Percentiles rank a stretch among this genome's conserved stretches.
These are phyloP conservation scores for Heliconius sara DNA, from an alignment of 2,888 invertebrate genomes.

Conservation along the genomic window DNA sequence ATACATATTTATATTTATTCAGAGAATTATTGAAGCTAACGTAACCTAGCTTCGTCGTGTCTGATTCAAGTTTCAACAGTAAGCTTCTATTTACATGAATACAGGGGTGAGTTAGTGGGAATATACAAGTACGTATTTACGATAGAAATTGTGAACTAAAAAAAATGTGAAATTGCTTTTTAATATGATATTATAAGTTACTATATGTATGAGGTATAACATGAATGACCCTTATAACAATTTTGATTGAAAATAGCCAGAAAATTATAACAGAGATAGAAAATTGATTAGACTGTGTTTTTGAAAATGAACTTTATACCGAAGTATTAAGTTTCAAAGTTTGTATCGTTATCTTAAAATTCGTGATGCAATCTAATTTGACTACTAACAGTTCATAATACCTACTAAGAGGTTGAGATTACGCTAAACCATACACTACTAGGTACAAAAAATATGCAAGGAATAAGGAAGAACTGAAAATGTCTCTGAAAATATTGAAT, in stretches of 20 bases:
- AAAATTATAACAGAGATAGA: slow-evolving; percentile 1
- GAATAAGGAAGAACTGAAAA: neutral
- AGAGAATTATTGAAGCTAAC: too few species aligned
- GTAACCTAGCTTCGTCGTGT: neutral
- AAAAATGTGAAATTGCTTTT: neutral
- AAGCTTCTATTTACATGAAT: neutral
- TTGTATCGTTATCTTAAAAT: neutral
- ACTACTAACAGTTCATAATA: neutral
- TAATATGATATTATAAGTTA: neutral
- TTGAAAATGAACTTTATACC: neutral
- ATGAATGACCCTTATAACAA: neutral
- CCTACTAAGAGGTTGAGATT: neutral
- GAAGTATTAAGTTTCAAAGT: neutral
- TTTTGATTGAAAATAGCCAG: slow-evolving; percentile 15
- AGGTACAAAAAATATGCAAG: neutral
- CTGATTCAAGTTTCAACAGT: neutral
- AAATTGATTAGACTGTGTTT: neutral
- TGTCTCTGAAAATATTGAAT: neutral
- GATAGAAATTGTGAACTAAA: too few species aligned
- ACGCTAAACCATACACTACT: neutral
- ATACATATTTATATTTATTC: too few species aligned
- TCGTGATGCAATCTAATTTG: neutral
- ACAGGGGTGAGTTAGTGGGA: too few species aligned
- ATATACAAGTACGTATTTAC: too few species aligned
- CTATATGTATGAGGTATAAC: neutral